Evolutionary conservation across 2,888 invertebrate species (phyloP).

Genomic region (Euplagia quadripunctaria): DNA sequence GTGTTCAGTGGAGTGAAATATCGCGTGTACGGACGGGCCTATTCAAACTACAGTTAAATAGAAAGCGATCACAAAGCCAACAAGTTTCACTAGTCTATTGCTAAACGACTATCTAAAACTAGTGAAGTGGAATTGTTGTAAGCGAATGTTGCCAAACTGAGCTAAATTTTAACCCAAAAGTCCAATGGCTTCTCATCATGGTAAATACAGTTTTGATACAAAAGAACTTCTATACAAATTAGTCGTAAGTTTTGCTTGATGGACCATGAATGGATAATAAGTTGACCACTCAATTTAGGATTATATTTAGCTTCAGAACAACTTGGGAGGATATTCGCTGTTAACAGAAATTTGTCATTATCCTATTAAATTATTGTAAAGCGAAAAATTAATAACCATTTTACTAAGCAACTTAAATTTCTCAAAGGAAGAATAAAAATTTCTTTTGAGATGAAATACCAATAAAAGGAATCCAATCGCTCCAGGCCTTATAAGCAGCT

Average conservation of each 20-base stretch:
- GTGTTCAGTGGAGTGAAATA: conserved; percentile 40
- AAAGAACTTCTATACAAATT: not conserved
- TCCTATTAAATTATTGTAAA: not conserved
- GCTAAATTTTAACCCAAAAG: not conserved
- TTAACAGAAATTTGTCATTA: not conserved
- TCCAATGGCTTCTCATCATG: not conserved
- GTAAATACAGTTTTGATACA: not conserved
- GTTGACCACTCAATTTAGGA: not conserved
- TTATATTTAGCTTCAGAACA: too few relatives aligned
- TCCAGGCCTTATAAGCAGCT: conserved; percentile 4
- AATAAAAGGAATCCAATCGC: conserved; percentile 4
- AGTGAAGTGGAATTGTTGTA: not conserved
- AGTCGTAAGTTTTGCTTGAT: too few relatives aligned
- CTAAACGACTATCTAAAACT: not conserved
- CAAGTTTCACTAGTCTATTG: conserved; percentile 1
- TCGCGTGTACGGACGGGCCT: conserved; percentile 29
- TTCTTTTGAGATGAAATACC: not conserved
- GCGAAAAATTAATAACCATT: not conserved
- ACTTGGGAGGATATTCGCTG: not conserved
- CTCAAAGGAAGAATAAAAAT: not conserved
- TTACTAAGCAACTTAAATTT: conserved; percentile 3
- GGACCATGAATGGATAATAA: not conserved
- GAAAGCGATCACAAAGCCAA: conserved; percentile 12
- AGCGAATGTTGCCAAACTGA: not conserved
- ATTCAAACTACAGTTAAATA: conserved; percentile 27